Evolutionary conservation across 2,888 invertebrate genomes (phyloP).

Genomic region (Eudasyphora cyanicolor): DNA sequence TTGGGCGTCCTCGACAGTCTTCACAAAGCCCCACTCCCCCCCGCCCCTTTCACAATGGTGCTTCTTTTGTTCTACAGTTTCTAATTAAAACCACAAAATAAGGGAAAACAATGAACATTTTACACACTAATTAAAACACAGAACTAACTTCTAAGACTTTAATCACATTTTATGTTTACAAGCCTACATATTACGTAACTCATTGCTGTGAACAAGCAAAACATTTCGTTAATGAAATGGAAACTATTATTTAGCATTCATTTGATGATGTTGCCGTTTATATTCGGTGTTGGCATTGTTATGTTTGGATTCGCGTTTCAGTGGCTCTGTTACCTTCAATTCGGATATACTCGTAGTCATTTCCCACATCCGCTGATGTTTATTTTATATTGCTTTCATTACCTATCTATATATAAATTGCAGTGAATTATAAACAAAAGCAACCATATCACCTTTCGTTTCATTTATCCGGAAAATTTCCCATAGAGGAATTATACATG

Average conservation of each 20-base stretch:
- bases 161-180: conserved; percentile 34
- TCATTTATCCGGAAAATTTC: conserved; percentile 11
- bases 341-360: background rate
- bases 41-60: background rate
- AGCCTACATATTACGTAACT: conserved; percentile 8
- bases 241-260: conserved; percentile 28
- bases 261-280: background rate
- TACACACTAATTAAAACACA: conserved; percentile 43
- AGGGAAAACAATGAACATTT: conserved; percentile 8
- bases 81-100: conserved; percentile 51
- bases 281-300: background rate
- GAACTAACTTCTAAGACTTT: conserved; percentile 45
- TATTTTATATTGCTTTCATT: background rate
- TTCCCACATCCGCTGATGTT: background rate
- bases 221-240: conserved; percentile 33
- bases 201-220: conserved; percentile 3
- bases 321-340: conserved; percentile 6
- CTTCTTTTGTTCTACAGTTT: conserved; percentile 19
- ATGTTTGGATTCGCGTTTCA: background rate
- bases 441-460: background rate
- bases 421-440: background rate
- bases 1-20: background rate
- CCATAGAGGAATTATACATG: background rate
- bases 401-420: conserved; percentile 31
- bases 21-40: no score